Conservation (phyloP, 2,888 invertebrate genomes). For the Augochlorella aurata region DNA sequence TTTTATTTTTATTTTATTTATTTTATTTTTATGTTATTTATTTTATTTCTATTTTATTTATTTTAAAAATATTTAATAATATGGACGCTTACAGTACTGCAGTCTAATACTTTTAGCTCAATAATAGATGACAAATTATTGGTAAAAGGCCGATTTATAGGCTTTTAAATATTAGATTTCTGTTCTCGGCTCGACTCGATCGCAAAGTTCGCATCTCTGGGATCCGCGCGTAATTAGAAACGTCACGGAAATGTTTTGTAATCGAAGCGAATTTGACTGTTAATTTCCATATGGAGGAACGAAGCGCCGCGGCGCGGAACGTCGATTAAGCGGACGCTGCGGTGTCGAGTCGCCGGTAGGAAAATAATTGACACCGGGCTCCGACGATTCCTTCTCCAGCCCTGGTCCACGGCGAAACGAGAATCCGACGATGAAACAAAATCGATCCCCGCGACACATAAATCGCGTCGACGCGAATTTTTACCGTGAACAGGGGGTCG, state of each 20-base stretch:
- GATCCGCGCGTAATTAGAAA: too few relatives aligned
- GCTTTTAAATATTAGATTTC: too few relatives aligned
- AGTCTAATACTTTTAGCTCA: too few relatives aligned
- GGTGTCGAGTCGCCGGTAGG: background rate
- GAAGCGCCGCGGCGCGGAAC: constrained; percentile 2
- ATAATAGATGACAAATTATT: too few relatives aligned
- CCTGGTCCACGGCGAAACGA: constrained; percentile 12
- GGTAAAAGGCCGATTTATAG: too few relatives aligned
- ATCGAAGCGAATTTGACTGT: constrained; percentile 32
- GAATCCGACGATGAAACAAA: constrained; percentile 23
- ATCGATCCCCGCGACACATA: constrained; percentile 30
- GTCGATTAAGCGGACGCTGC: constrained; percentile 31
- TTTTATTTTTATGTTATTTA: too few relatives aligned
- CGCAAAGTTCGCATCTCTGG: too few relatives aligned
- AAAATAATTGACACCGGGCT: constrained; percentile 46
- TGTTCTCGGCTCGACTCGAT: too few relatives aligned
- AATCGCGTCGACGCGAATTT: constrained; percentile 35
- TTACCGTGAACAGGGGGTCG: constrained; percentile 22
- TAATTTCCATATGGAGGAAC: constrained; percentile 27
- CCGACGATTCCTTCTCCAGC: constrained; percentile 6
- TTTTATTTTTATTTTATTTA: too few relatives aligned
- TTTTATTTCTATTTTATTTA: too few relatives aligned
- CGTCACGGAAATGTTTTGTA: constrained; percentile 39
- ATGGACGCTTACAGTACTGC: too few relatives aligned
- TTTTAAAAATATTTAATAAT: too few relatives aligned